These are phyloP conservation scores for Mastomys natalensis DNA, from an alignment of 2,113 vertebrate genomes.

Conservation along the genomic window DNA sequence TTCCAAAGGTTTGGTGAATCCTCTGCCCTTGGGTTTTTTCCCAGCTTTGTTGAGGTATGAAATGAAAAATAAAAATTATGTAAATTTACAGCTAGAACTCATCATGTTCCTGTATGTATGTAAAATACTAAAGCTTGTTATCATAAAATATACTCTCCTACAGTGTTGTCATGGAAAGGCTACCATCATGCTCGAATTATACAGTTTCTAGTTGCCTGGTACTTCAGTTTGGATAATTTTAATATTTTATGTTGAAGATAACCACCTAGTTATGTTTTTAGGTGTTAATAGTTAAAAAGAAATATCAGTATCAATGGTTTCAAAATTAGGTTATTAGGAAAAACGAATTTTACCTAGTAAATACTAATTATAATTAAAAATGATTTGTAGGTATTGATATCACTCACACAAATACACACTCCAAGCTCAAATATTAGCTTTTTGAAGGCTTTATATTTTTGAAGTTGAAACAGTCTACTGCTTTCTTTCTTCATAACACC, in stretches of 20 bases:
- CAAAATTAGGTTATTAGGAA: conserved; percentile 50
- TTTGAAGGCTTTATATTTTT: conserved; percentile 51
- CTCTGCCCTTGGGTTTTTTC: conserved; percentile 1
- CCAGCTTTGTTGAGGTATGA: not conserved
- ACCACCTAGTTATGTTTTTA: conserved; percentile 19
- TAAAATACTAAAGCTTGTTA: conserved; percentile 38
- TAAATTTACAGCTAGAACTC: conserved; percentile 11
- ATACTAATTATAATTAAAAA: conserved; percentile 40
- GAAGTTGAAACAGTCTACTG: conserved; percentile 25
- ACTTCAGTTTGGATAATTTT: conserved; percentile 31
- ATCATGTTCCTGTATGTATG: conserved; percentile 7
- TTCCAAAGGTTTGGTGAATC: conserved; percentile 11
- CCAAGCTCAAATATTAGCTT: conserved; percentile 2
- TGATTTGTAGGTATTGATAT: not conserved
- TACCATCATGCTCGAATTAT: not conserved
- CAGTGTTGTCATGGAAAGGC: not conserved
- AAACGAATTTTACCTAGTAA: conserved; percentile 45
- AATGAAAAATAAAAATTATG: conserved; percentile 51
- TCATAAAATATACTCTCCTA: not conserved
- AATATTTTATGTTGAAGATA: conserved; percentile 53
- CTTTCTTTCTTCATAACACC: conserved; percentile 5
- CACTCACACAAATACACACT: not conserved
- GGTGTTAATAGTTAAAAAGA: conserved; percentile 35
- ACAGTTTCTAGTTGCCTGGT: not conserved
- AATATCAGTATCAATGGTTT: conserved; percentile 3